phyloP scores from a whole-genome alignment of 2,113 vertebrate genomes.

The Myxocyprinus asiaticus region DNA sequence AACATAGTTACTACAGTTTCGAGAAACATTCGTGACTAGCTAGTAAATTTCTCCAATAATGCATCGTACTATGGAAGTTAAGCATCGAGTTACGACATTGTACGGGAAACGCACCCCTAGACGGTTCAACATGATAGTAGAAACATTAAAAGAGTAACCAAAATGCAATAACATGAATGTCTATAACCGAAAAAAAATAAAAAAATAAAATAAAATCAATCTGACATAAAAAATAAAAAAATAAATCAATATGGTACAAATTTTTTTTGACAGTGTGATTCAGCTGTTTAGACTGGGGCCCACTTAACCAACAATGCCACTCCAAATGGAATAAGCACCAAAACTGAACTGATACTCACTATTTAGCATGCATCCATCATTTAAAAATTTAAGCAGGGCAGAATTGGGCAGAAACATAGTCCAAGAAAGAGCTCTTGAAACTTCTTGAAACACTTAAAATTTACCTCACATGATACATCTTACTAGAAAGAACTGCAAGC shows the following conservation, averaged over 20 bases:
- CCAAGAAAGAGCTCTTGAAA: background rate
- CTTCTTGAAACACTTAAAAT: background rate
- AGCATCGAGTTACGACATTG: no score
- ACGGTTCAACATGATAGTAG: no score
- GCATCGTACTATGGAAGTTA: no score
- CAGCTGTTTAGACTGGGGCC: background rate
- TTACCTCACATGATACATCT: background rate
- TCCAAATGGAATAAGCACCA: background rate
- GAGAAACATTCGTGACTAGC: no score
- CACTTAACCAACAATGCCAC: background rate
- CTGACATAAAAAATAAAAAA: background rate
- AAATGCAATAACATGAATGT: no score
- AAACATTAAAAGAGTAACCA: no score
- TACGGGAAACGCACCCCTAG: no score
- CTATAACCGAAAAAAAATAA: no score
- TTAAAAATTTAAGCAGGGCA: background rate
- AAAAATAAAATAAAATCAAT: no score
- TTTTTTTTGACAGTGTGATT: background rate
- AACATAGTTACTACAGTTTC: no score
- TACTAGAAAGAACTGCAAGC: conserved; percentile 3
- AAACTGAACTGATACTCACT: background rate
- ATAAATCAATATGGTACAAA: no score
- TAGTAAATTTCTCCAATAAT: no score
- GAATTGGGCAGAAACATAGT: background rate
- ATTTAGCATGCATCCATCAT: background rate